Evolutionary conservation across 2,113 vertebrate species (phyloP).

Genomic region (Gambusia affinis): DNA sequence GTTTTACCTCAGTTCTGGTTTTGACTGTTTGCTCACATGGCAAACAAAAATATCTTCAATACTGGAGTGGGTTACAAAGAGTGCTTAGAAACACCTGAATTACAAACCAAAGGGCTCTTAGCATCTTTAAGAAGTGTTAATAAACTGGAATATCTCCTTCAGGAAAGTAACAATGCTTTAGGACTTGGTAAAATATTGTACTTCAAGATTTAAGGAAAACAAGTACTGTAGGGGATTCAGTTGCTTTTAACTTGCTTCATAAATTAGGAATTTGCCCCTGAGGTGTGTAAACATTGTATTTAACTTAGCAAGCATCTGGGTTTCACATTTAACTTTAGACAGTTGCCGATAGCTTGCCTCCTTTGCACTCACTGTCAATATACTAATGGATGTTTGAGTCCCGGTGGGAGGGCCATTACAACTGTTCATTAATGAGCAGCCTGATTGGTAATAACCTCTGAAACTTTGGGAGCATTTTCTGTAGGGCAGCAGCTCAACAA

Average conservation of each 20-base stretch:
- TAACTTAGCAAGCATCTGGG: neutral
- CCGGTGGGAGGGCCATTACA: conserved; percentile 17
- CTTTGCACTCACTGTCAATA: conserved; percentile 10
- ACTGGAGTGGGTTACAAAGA: neutral
- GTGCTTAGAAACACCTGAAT: neutral
- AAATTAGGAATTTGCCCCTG: neutral
- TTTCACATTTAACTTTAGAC: conserved; percentile 24
- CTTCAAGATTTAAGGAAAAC: neutral
- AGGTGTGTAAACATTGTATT: neutral
- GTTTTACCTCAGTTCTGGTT: neutral
- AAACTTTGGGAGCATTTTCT: conserved; percentile 59
- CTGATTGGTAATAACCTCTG: conserved; percentile 61
- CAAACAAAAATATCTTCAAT: neutral
- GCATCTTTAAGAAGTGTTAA: neutral
- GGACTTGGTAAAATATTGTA: neutral
- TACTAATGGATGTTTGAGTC: conserved; percentile 19
- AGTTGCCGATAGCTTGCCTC: conserved; percentile 10
- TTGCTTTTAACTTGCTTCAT: neutral
- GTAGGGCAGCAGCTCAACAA: conserved; percentile 60
- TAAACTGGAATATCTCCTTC: neutral
- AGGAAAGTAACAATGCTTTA: neutral
- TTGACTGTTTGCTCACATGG: neutral
- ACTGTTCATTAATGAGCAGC: conserved; percentile 53
- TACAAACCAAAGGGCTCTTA: neutral
- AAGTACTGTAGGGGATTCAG: neutral